Evolutionary conservation across 2,113 vertebrate genomes (phyloP).

Genomic region (Hemiprocne comata): DNA sequence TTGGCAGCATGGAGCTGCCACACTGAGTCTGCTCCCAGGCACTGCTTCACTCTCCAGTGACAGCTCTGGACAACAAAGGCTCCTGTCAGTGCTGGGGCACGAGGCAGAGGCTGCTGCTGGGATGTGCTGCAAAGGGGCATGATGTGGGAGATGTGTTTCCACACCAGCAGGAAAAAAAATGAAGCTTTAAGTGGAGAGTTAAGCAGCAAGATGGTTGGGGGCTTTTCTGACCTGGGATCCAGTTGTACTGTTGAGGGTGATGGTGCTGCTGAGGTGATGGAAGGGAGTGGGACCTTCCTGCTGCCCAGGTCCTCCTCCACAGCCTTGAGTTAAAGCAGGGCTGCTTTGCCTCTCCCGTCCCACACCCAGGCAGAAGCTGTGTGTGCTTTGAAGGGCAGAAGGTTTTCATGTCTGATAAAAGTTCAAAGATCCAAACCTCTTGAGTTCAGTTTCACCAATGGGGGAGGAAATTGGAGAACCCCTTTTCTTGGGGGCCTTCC

Average conservation of each 20-base stretch:
- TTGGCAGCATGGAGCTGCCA: background rate
- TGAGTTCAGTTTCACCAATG: background rate
- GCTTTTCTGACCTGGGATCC: background rate
- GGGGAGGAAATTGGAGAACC: background rate
- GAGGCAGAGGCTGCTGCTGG: background rate
- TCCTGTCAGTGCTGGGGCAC: too few relatives aligned
- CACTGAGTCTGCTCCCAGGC: background rate
- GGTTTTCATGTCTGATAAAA: accelerated
- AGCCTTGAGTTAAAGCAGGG: background rate
- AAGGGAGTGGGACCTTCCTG: background rate
- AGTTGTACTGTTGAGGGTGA: background rate
- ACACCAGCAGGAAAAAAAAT: background rate
- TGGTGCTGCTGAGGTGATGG: background rate
- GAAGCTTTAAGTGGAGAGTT: background rate
- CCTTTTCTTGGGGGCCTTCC: background rate
- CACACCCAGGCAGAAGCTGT: background rate
- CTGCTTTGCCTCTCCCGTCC: background rate
- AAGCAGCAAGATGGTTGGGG: background rate
- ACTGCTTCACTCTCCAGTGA: background rate
- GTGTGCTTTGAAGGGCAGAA: background rate
- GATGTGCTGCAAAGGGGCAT: background rate
- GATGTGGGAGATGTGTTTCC: background rate
- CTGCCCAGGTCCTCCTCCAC: background rate
- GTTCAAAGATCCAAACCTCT: background rate
- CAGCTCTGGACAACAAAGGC: background rate